Evolutionary conservation across 2,797 vertebrate genomes (phyloP).

Genomic region (Cygnus olor): DNA sequence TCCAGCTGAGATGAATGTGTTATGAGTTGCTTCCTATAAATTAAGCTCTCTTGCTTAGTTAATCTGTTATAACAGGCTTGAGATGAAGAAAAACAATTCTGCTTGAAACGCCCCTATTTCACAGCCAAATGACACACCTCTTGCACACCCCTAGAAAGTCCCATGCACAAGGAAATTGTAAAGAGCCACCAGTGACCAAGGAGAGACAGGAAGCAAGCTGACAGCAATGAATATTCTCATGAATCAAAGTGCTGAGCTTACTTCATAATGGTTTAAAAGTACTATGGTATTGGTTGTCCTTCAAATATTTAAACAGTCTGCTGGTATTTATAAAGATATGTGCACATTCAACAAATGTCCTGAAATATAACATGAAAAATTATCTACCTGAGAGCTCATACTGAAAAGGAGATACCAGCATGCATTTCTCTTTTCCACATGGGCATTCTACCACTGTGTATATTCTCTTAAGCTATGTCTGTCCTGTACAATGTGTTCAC

Average conservation of each 20-base stretch:
- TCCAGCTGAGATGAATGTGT: slow-evolving; percentile 17
- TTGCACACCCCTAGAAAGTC: background rate
- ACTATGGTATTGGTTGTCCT: background rate
- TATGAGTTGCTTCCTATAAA: background rate
- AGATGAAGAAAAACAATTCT: background rate
- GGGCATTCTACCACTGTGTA: background rate
- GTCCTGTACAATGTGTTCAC: background rate
- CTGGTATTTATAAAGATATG: background rate
- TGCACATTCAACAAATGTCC: background rate
- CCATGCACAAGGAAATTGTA: background rate
- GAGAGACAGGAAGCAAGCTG: background rate
- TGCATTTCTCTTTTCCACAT: background rate
- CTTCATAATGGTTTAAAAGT: background rate
- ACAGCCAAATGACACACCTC: background rate
- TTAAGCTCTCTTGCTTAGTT: slow-evolving; percentile 5
- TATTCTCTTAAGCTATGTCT: background rate
- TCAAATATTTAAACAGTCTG: background rate
- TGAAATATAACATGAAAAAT: background rate
- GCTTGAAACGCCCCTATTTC: background rate
- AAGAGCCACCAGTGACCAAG: background rate
- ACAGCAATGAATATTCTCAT: background rate
- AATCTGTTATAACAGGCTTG: slow-evolving; percentile 19
- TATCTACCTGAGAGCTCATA: background rate
- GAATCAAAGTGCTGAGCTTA: background rate
- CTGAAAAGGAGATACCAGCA: background rate